A percentile compares a stretch with the other conserved stretches of the same genome.
These are phyloP conservation scores for Triplophysa dalaica DNA, from an alignment of 2,113 vertebrate species.

Conservation along the genomic window DNA sequence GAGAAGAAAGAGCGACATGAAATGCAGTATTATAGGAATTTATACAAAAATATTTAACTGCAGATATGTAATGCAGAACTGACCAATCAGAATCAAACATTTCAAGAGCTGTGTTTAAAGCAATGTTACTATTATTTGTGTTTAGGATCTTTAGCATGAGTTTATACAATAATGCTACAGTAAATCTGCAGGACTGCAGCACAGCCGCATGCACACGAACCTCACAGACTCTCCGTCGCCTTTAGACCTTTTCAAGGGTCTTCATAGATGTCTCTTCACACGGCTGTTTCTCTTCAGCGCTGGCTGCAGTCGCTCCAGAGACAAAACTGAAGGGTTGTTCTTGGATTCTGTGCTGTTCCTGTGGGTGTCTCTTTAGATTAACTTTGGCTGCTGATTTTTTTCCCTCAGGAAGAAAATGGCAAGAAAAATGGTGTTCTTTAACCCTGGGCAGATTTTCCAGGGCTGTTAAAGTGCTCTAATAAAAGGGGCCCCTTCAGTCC, in stretches of 20 bases:
- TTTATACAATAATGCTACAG: neutral
- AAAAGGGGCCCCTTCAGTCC: slow-evolving; percentile 52
- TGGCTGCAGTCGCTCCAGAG: slow-evolving; percentile 44
- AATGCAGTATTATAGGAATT: too few species aligned
- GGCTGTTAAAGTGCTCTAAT: slow-evolving; percentile 56
- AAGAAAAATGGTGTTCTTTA: slow-evolving; percentile 53
- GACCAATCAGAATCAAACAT: too few species aligned
- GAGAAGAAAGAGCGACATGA: too few species aligned
- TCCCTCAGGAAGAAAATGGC: slow-evolving; percentile 44
- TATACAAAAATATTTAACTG: too few species aligned
- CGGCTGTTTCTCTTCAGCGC: slow-evolving; percentile 40
- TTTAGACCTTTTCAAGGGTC: slow-evolving; percentile 29
- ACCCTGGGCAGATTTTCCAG: slow-evolving; percentile 51
- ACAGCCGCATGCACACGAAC: slow-evolving; percentile 11
- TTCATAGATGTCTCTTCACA: slow-evolving; percentile 29
- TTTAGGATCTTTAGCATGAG: neutral
- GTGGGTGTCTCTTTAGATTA: slow-evolving; percentile 58
- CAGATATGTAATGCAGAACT: too few species aligned
- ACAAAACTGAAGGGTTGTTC: slow-evolving; percentile 49
- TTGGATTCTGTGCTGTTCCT: slow-evolving; percentile 45
- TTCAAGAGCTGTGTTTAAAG: too few species aligned
- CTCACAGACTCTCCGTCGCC: slow-evolving; percentile 33
- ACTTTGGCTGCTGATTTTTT: slow-evolving; percentile 49
- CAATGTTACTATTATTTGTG: too few species aligned
- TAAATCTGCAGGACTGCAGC: neutral